These are phyloP conservation scores for Sebastes minor DNA, from an alignment of 2,797 vertebrate species.

Conservation along the genomic window DNA sequence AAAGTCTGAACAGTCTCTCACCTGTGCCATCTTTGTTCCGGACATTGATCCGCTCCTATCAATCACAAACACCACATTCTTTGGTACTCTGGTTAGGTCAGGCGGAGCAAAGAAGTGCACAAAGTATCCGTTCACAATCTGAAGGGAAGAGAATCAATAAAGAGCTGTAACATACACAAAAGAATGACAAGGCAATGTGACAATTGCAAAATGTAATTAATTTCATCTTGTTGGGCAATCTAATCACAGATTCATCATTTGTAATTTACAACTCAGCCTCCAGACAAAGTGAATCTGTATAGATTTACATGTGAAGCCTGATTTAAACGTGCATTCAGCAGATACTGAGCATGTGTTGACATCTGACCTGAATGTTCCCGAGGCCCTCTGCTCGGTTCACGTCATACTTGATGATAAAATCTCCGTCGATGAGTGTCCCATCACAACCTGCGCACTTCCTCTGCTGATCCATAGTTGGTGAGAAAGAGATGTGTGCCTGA, in stretches of 20 bases:
- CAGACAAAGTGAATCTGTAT: not conserved
- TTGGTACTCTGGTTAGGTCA: constrained; percentile 84
- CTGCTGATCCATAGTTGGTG: constrained; percentile 90
- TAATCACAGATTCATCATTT: not conserved
- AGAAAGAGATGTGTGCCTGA: constrained; percentile 89
- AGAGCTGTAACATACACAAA: not conserved
- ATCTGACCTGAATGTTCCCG: constrained; percentile 87
- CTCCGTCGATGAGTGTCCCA: constrained; percentile 87
- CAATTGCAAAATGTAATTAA: not conserved
- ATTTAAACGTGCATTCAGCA: not conserved
- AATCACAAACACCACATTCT: constrained; percentile 90
- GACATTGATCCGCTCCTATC: constrained; percentile 89
- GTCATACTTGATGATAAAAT: constrained; percentile 91
- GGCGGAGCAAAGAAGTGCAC: constrained; percentile 93
- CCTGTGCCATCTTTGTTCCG: constrained; percentile 85
- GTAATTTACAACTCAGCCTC: not conserved
- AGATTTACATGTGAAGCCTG: too few species aligned
- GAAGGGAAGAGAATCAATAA: constrained; percentile 29
- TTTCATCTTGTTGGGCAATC: not conserved
- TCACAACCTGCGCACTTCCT: constrained; percentile 86
- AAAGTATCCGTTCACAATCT: constrained; percentile 95
- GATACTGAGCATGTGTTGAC: not conserved
- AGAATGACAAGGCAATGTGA: not conserved
- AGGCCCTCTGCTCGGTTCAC: constrained; percentile 82
- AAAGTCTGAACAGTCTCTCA: constrained; percentile 39